Evolutionary conservation across 2,888 invertebrate genomes (phyloP).

Genomic region (Meloe dianella): DNA sequence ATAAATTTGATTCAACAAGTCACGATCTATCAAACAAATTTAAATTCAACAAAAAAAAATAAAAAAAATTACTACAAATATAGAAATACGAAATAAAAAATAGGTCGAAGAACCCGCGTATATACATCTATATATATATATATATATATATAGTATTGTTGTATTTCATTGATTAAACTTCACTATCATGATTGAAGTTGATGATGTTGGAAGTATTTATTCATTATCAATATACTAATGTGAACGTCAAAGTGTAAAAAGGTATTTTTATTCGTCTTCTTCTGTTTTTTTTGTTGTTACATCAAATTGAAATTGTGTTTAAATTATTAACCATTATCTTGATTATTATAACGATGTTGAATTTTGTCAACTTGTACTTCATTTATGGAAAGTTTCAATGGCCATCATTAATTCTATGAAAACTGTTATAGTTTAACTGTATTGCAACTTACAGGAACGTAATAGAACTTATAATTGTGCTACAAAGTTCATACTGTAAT

Average conservation of each 20-base stretch:
- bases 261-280: neutral
- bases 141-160: neutral
- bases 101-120: neutral
- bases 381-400: neutral
- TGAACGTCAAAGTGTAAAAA: neutral
- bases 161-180: slow-evolving; percentile 6
- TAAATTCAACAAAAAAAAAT: neutral
- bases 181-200: slow-evolving; percentile 2
- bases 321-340: no score
- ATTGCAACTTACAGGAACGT: no score
- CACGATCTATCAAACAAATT: slow-evolving; percentile 2
- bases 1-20: slow-evolving; percentile 5
- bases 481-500: no score
- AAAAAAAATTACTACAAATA: neutral
- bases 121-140: no score
- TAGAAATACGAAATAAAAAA: neutral
- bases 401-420: no score
- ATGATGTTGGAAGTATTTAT: neutral
- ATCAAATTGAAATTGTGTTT: neutral
- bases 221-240: neutral
- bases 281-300: neutral
- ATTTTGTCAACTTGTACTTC: neutral
- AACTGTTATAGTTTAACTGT: no score
- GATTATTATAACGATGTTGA: neutral
- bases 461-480: no score